Base-by-base conservation (phyloP, 2,888 invertebrate genomes). In the Aleiodes leptofemur region DNA sequence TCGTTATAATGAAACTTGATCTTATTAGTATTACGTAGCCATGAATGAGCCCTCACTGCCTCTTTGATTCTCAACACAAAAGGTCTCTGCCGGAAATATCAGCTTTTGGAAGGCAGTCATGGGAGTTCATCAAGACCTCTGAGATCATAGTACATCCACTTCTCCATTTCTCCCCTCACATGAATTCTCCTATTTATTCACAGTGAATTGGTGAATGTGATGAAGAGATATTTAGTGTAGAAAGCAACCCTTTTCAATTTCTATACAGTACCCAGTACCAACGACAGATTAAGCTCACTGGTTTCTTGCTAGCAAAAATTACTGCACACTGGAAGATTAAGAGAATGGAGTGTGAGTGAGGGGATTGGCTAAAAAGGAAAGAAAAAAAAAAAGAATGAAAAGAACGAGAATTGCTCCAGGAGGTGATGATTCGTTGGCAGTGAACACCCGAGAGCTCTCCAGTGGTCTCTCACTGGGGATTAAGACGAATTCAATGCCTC, bases 401-500 rank as follows among this genome's bases (percentile, higher is more conserved):
- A 2, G 48, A 38, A 34, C 29, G 59, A 34, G 50, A 13, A 59
- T 69, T 48, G 59, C 50, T 38, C 48, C 59, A 23, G 38, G 57
- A 56, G 55, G 34, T 16, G 23, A 50, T 57, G 57, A 70, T 43
- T 70, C 56, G 11, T 14, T 31, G 43, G 43, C 51, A 68, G 68
- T 50, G 51, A 73, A 64, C 69, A 72, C 69, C 71, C 34, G 66
- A 66, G 72, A 59, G 34, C 59, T 75, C 68, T 76, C 61, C 57
- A 76, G 73, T 69, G 56, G 50, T 64, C 69, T 68, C 56, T 73
- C 72, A 76, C 57, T 61, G 56, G 73, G 73, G 77, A 77, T 79
- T 76, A 79, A 76, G 74, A 77, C 53, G 70, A 70, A 79, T 76
- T 79, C 77, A 64, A 72, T 61, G 73, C 69, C 56, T 73, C 38